Conservation (phyloP, 2,888 invertebrate species). For the Mythimna loreyi region DNA sequence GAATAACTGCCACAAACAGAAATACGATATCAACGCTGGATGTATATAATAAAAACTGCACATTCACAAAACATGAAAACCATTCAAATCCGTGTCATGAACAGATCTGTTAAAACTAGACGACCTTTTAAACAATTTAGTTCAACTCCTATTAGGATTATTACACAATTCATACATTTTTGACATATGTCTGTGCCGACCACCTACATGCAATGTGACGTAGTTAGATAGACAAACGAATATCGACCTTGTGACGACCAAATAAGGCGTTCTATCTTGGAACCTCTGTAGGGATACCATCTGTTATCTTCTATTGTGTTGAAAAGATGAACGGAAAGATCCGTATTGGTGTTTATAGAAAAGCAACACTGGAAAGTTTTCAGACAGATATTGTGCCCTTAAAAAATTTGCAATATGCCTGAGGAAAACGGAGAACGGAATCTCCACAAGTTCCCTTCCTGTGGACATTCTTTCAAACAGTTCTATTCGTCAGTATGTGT, state of each 20-base stretch:
- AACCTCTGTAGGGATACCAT: neutral
- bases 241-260: neutral
- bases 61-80: constrained; percentile 26
- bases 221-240: constrained; percentile 2
- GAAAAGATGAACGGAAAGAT: neutral
- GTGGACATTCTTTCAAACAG: no score
- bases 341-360: neutral
- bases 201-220: constrained; percentile 11
- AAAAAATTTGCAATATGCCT: neutral
- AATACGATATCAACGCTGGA: constrained; percentile 21
- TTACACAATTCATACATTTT: constrained; percentile 48
- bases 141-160: constrained; percentile 43
- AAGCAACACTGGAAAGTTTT: neutral
- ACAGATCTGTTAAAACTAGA: constrained; percentile 54
- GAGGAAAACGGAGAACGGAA: neutral
- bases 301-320: neutral
- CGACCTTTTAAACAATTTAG: constrained; percentile 55
- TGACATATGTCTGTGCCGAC: constrained; percentile 3
- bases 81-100: constrained; percentile 60
- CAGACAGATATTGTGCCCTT: neutral
- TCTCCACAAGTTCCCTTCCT: no score
- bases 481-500: no score
- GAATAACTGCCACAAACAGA: neutral
- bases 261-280: neutral
- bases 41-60: constrained; percentile 16